phyloP scores from a whole-genome alignment of 1,140 invertebrate genomes.

The Gerris buenoi region DNA sequence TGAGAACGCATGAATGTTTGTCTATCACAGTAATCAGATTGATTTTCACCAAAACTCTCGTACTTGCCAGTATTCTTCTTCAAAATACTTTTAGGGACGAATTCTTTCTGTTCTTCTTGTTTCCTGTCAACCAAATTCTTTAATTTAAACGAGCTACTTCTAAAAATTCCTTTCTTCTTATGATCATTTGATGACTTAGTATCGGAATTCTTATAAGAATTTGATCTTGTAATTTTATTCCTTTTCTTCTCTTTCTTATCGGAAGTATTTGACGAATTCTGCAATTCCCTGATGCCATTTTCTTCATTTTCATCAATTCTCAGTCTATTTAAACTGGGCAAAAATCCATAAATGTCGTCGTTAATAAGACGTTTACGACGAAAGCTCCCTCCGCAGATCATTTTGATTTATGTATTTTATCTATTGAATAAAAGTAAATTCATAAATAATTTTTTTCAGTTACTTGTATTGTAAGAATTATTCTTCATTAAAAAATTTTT shows the following conservation, averaged over 20 bases:
- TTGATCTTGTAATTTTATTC: background rate
- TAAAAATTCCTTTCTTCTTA: background rate
- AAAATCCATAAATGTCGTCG: background rate
- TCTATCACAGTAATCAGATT: no score
- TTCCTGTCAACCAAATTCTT: background rate
- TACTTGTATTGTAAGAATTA: no score
- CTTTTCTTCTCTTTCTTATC: background rate
- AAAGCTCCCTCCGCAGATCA: background rate
- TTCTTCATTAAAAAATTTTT: no score
- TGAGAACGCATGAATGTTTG: background rate
- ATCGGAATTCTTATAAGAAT: background rate
- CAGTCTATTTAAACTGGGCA: background rate
- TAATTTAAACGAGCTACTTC: background rate
- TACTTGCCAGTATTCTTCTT: background rate
- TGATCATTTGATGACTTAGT: no score
- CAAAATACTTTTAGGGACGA: background rate
- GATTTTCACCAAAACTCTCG: background rate
- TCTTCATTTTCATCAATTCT: background rate
- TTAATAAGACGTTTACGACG: background rate
- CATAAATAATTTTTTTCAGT: no score
- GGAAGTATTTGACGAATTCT: background rate
- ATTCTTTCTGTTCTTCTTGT: background rate
- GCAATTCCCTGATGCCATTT: background rate
- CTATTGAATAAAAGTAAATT: no score
- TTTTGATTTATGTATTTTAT: no score